phyloP scores from a whole-genome alignment of 2,797 vertebrate species.

The Acanthopagrus latus region DNA sequence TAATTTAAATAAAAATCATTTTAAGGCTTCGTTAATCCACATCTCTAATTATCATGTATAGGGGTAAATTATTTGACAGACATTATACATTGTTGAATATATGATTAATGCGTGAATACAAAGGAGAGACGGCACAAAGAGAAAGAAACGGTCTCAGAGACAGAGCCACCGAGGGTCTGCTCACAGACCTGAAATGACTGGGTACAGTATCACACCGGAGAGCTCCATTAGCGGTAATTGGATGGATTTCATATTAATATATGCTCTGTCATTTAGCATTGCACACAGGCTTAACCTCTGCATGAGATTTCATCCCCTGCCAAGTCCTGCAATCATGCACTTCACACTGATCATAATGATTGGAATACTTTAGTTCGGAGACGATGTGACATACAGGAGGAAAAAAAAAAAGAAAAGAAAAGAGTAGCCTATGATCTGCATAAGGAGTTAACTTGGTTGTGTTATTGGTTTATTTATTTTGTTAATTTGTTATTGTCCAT shows the following conservation, averaged over 20 bases:
- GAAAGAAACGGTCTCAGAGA: constrained; percentile 36
- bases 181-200: constrained; percentile 73
- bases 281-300: constrained; percentile 79
- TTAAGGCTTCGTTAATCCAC: constrained; percentile 1
- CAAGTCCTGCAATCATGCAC: constrained; percentile 75
- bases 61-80: constrained; percentile 18
- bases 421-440: neutral
- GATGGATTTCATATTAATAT: constrained; percentile 81
- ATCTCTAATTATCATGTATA: constrained; percentile 15
- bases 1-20: neutral
- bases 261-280: constrained; percentile 81
- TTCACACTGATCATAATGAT: constrained; percentile 72
- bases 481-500: neutral
- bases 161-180: constrained; percentile 55
- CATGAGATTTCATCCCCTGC: constrained; percentile 75
- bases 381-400: neutral
- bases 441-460: neutral
- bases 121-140: constrained; percentile 17
- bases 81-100: neutral
- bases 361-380: constrained; percentile 44
- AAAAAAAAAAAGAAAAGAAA: constrained; percentile 6
- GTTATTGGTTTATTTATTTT: neutral
- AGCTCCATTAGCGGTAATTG: constrained; percentile 80
- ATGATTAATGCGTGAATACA: constrained; percentile 19
- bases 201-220: constrained; percentile 69